Percentiles rank a stretch among this genome's conserved stretches.
Evolutionary conservation across 2,797 vertebrate genomes (phyloP).

Genomic region (Avahi laniger): DNA sequence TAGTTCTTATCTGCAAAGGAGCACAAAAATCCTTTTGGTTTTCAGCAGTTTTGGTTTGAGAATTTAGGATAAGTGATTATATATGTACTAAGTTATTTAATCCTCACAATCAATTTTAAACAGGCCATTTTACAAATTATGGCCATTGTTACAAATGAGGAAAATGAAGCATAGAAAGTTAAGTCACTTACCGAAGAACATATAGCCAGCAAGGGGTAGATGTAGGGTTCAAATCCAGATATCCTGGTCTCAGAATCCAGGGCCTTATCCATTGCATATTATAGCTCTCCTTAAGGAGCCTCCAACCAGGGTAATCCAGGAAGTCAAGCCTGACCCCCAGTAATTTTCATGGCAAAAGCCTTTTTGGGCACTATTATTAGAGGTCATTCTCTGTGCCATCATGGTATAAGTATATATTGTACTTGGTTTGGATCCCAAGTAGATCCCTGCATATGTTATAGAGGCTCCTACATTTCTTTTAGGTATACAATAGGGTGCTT

Average conservation of each 20-base stretch:
- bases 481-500: neutral
- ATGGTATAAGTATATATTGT: neutral
- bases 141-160: neutral
- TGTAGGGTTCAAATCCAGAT: neutral
- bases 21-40: neutral
- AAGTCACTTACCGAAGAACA: neutral
- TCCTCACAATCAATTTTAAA: neutral
- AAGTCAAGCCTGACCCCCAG: neutral
- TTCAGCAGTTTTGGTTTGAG: neutral
- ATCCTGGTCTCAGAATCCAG: neutral
- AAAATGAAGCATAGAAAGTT: neutral
- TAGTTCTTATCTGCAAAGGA: neutral
- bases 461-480: neutral
- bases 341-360: neutral
- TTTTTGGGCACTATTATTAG: neutral
- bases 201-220: neutral
- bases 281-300: neutral
- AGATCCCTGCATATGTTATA: neutral
- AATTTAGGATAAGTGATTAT: neutral
- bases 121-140: neutral
- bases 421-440: neutral
- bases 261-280: neutral
- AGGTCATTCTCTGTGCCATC: neutral
- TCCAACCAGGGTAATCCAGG: neutral
- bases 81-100: neutral